phyloP scores from a whole-genome alignment of 2,113 vertebrate species.

The Chlorodrepanis virens region DNA sequence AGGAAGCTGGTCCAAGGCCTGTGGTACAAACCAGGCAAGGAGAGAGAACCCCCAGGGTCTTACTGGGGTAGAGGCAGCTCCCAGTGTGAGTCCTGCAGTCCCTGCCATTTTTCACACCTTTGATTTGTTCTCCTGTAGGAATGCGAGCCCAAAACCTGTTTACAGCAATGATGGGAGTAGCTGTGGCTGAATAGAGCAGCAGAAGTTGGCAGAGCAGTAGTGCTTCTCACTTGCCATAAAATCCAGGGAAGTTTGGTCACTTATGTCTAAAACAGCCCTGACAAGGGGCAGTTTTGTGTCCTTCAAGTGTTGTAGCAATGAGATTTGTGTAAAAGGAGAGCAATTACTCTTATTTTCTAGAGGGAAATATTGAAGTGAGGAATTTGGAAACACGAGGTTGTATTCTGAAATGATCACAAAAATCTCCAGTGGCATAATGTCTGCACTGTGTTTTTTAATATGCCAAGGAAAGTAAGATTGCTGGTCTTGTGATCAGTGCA shows the following conservation, averaged over 20 bases:
- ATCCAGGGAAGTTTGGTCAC: not conserved
- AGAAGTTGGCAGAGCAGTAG: not conserved
- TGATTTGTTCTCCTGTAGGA: not conserved
- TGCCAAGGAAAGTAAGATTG: not conserved
- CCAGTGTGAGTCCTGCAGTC: not conserved
- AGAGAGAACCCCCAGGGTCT: not conserved
- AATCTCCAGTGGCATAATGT: not conserved
- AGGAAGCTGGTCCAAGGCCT: not conserved
- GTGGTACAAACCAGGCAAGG: not conserved
- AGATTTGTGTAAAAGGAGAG: not conserved
- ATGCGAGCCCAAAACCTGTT: not conserved
- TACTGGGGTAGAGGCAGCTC: not conserved
- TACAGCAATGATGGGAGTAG: not conserved
- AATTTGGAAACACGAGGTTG: not conserved
- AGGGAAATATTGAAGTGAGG: not conserved
- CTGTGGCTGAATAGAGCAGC: not conserved
- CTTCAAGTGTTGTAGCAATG: not conserved
- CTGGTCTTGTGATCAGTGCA: not conserved
- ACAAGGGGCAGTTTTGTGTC: fast-evolving
- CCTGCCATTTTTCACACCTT: not conserved
- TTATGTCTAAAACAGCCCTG: not conserved
- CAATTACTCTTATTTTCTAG: not conserved
- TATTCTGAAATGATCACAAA: not conserved
- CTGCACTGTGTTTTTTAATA: not conserved
- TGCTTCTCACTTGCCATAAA: not conserved